A percentile compares a stretch with the other conserved stretches of the same genome.
Conservation (phyloP, 1,140 invertebrate species). For the Latrodectus geometricus region DNA sequence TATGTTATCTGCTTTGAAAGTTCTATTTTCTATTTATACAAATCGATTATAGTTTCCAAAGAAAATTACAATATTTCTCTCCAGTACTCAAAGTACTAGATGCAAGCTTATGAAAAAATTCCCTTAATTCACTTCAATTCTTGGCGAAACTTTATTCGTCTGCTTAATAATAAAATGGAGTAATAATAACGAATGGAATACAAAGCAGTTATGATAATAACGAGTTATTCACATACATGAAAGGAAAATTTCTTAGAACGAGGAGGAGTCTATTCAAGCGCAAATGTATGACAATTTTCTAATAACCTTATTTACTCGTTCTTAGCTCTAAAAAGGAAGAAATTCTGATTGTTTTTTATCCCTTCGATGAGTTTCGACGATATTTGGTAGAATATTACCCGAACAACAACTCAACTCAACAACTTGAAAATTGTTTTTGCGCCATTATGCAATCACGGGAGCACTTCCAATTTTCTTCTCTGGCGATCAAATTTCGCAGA, state of each 20-base stretch:
- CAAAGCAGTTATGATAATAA: constrained; percentile 10
- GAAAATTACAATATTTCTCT: too few species aligned
- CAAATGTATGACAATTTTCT: background rate
- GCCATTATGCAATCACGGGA: constrained; percentile 32
- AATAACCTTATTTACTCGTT: background rate
- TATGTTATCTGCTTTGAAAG: too few species aligned
- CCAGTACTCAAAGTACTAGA: too few species aligned
- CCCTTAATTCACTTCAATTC: too few species aligned
- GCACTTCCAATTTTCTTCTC: constrained; percentile 18
- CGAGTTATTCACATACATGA: background rate
- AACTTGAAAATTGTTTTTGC: constrained; percentile 27
- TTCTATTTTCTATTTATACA: too few species aligned
- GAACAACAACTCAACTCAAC: too few species aligned
- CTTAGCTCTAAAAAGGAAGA: background rate
- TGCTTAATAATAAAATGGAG: constrained; percentile 3
- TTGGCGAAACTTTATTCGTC: too few species aligned
- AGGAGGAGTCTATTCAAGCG: background rate
- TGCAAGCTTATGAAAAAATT: background rate
- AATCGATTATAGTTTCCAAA: too few species aligned
- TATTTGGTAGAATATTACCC: too few species aligned
- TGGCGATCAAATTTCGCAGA: constrained; percentile 24
- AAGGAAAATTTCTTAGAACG: background rate
- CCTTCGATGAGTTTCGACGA: too few species aligned
- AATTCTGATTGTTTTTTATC: constrained; percentile 1
- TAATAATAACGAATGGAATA: background rate